Conservation (phyloP, 2,888 invertebrate species). For the Ctena decussata region DNA sequence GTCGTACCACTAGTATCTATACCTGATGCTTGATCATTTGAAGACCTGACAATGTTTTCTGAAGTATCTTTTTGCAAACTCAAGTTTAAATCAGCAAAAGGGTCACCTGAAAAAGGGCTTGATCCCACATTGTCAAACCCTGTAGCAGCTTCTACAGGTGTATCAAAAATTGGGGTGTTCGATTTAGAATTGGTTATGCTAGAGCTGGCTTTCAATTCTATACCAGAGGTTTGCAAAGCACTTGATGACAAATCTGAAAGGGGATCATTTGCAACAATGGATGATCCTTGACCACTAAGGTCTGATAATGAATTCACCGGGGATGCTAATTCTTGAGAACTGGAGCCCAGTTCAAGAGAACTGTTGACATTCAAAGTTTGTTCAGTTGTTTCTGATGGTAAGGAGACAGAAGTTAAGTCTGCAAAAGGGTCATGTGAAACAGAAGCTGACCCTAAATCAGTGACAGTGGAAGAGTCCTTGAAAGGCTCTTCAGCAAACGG, state of each 20-base stretch:
- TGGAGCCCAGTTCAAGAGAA: background rate
- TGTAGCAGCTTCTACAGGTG: background rate
- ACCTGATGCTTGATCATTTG: too few species aligned
- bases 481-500: background rate
- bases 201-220: too few species aligned
- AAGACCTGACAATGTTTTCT: too few species aligned
- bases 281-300: background rate
- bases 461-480: background rate
- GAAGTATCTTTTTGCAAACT: too few species aligned
- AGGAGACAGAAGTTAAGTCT: background rate
- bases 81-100: background rate
- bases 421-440: background rate
- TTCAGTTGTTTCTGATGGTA: background rate
- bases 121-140: background rate
- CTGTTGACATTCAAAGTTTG: too few species aligned
- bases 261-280: background rate
- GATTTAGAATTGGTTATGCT: background rate
- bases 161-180: background rate
- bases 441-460: background rate
- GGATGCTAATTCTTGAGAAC: background rate
- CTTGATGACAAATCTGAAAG: background rate
- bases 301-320: background rate
- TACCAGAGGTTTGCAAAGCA: too few species aligned
- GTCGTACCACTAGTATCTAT: too few species aligned
- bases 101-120: slow-evolving; percentile 1